A percentile compares a stretch with the other conserved stretches of the same genome.
These are phyloP conservation scores for Prionace glauca DNA, from an alignment of 2,797 vertebrate species.

Conservation along the genomic window DNA sequence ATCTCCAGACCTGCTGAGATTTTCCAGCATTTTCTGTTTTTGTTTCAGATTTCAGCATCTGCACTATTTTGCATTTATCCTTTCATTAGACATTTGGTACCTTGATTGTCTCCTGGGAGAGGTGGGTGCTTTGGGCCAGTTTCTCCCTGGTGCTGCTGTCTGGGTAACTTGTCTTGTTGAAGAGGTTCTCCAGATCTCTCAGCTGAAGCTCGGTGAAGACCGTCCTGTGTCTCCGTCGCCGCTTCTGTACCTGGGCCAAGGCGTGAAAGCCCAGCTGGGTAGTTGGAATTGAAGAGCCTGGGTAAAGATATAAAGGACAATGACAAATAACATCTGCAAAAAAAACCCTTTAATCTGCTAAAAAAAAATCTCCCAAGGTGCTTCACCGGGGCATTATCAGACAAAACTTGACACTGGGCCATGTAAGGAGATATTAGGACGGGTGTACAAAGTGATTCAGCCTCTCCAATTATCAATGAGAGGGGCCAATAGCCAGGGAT, in stretches of 20 bases:
- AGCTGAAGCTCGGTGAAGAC: slow-evolving; percentile 60
- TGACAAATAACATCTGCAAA: background rate
- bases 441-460: background rate
- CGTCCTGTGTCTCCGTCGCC: slow-evolving; percentile 52
- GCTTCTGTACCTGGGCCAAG: slow-evolving; percentile 20
- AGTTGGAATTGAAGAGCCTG: background rate
- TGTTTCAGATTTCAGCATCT: too few relatives aligned
- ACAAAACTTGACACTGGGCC: background rate
- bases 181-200: slow-evolving; percentile 56
- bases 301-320: too few relatives aligned
- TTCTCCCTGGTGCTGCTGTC: background rate
- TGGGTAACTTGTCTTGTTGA: slow-evolving; percentile 54
- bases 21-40: too few relatives aligned
- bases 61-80: background rate
- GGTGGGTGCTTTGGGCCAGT: background rate
- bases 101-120: slow-evolving; percentile 28
- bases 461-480: background rate
- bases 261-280: slow-evolving; percentile 30
- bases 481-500: background rate
- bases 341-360: background rate
- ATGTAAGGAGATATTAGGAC: background rate
- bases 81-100: background rate
- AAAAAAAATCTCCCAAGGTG: background rate
- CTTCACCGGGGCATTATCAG: background rate
- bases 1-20: too few relatives aligned